These are phyloP conservation scores for Parasteatoda tepidariorum DNA, from an alignment of 1,140 invertebrate species.

Conservation along the genomic window DNA sequence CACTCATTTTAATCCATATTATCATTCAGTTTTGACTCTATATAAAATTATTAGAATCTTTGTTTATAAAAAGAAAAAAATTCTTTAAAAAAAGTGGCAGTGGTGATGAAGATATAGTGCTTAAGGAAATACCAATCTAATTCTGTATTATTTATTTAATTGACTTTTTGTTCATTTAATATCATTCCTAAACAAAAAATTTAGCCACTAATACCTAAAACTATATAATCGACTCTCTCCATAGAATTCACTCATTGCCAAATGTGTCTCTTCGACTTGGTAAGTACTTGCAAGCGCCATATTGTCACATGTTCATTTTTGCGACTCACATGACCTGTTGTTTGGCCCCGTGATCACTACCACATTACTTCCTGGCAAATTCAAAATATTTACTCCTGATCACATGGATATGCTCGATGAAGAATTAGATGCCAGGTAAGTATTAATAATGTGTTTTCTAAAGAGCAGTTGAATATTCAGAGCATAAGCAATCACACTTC, in stretches of 20 bases:
- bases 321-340: conserved; percentile 71
- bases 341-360: conserved; percentile 71
- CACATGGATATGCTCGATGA: conserved; percentile 70
- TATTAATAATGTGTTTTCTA: not conserved
- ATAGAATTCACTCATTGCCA: not conserved
- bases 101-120: not conserved
- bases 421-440: conserved; percentile 68
- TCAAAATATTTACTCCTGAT: conserved; percentile 66
- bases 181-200: not conserved
- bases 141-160: not conserved
- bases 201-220: not conserved
- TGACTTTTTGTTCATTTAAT: not conserved
- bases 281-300: conserved; percentile 42
- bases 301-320: conserved; percentile 63
- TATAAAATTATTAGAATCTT: too few species aligned
- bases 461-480: conserved; percentile 4
- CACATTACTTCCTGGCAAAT: conserved; percentile 70
- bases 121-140: not conserved
- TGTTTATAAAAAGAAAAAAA: too few species aligned
- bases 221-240: not conserved
- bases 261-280: not conserved
- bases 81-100: not conserved
- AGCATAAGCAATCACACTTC: conserved; percentile 5
- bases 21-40: too few species aligned
- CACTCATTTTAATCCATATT: too few species aligned